phyloP scores from a whole-genome alignment of 2,888 invertebrate species.

The Ectobius pallidus region DNA sequence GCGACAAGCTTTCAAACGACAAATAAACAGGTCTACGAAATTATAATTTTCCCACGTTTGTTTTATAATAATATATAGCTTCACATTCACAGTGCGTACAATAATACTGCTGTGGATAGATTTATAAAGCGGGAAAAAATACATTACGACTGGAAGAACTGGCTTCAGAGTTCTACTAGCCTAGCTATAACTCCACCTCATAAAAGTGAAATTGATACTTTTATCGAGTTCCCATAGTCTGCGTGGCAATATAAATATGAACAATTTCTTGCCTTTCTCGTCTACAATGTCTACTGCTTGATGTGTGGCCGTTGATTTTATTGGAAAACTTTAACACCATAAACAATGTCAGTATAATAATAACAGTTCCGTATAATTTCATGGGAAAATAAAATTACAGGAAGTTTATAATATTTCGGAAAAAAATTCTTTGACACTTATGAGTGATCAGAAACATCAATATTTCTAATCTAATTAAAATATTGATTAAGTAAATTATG shows the following conservation, averaged over 20 bases:
- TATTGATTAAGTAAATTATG: no score
- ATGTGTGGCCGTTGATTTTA: background rate
- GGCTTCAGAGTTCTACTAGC: background rate
- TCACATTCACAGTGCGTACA: background rate
- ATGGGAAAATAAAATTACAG: background rate
- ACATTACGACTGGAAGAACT: background rate
- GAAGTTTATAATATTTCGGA: no score
- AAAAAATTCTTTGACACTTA: no score
- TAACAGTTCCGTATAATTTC: background rate
- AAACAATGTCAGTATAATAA: background rate
- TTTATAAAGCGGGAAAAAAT: background rate
- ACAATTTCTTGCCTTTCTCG: background rate
- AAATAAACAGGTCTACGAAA: background rate
- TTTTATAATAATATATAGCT: background rate
- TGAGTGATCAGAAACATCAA: no score
- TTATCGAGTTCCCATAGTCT: background rate
- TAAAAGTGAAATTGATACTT: background rate
- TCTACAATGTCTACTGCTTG: background rate
- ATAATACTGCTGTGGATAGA: background rate
- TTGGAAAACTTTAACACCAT: background rate
- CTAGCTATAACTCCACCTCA: background rate
- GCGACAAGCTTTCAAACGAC: background rate
- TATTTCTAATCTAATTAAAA: no score
- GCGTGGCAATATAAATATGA: background rate
- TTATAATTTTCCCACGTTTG: background rate